Conservation (phyloP, 2,888 invertebrate genomes). For the Cheiracanthium punctorium region DNA sequence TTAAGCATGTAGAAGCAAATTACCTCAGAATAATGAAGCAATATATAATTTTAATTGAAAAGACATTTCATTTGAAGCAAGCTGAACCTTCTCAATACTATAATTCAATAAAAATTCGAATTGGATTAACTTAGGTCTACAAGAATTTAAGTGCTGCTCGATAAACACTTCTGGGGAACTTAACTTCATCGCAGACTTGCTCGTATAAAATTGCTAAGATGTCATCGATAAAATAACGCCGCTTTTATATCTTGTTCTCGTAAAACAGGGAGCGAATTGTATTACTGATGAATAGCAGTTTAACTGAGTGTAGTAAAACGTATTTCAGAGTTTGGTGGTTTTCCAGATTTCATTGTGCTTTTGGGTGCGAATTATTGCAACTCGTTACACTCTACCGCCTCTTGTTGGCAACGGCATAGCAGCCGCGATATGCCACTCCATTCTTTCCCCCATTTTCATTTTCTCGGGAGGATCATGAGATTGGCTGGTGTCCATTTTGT, state of each 20-base stretch:
- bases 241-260: neutral
- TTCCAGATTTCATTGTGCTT: neutral
- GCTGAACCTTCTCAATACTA: too few species aligned
- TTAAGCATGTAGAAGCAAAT: too few species aligned
- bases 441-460: neutral
- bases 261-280: neutral
- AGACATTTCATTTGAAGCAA: too few species aligned
- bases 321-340: neutral
- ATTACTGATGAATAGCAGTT: neutral
- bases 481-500: neutral
- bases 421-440: neutral
- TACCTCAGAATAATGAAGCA: too few species aligned
- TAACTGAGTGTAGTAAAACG: neutral
- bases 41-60: too few species aligned
- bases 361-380: neutral
- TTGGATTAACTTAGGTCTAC: too few species aligned
- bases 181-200: neutral
- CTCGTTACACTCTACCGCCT: neutral
- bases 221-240: neutral
- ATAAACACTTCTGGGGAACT: neutral
- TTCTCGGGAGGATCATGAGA: neutral
- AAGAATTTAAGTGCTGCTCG: too few species aligned
- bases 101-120: too few species aligned
- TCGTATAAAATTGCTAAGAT: neutral
- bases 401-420: neutral